These are phyloP conservation scores for Drosophila cognata DNA, from an alignment of 2,888 invertebrate genomes.

Conservation along the genomic window DNA sequence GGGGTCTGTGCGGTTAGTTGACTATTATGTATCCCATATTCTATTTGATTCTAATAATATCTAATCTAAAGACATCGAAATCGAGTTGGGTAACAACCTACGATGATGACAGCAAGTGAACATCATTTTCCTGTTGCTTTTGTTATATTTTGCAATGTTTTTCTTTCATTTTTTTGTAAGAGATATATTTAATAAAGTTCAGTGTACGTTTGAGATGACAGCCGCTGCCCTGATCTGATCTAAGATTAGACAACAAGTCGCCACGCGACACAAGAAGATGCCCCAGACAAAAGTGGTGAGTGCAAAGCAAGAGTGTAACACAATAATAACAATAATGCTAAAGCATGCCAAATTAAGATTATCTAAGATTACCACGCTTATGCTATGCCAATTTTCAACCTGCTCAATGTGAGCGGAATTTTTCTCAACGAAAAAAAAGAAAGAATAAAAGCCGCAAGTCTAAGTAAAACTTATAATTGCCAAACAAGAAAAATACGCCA, in stretches of 20 bases:
- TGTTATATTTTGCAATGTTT: slow-evolving; percentile 19
- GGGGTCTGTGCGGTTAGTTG: slow-evolving; percentile 20
- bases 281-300: slow-evolving; percentile 16
- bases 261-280: slow-evolving; percentile 9
- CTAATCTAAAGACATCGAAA: slow-evolving; percentile 20
- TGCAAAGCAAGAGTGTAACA: slow-evolving; percentile 46
- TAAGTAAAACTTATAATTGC: background rate
- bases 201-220: slow-evolving; percentile 29
- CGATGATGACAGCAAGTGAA: slow-evolving; percentile 46
- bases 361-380: slow-evolving; percentile 18
- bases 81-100: slow-evolving; percentile 45
- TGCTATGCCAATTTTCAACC: background rate
- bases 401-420: background rate
- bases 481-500: background rate
- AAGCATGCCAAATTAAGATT: slow-evolving; percentile 42
- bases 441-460: background rate
- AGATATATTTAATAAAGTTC: slow-evolving; percentile 56
- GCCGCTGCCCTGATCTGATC: slow-evolving; percentile 5
- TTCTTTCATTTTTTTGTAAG: slow-evolving; percentile 12
- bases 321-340: slow-evolving; percentile 19
- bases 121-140: background rate
- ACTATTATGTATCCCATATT: too few species aligned
- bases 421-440: background rate
- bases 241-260: slow-evolving; percentile 14
- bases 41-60: background rate